phyloP scores from a whole-genome alignment of 2,797 vertebrate genomes.

The Craterocephalus amniculus region DNA sequence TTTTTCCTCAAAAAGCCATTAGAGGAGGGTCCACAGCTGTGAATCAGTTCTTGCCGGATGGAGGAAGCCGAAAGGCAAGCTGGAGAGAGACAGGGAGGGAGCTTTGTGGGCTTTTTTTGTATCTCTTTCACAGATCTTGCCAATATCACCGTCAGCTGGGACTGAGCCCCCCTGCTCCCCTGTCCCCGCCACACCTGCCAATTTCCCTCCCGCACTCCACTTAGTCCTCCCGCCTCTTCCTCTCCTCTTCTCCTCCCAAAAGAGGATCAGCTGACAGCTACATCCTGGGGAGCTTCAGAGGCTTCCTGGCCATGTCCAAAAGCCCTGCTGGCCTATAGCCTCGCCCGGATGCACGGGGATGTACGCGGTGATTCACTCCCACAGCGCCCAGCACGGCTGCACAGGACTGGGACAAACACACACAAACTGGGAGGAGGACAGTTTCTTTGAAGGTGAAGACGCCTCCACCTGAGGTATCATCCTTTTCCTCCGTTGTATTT shows the following conservation, averaged over 20 bases:
- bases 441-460: not conserved
- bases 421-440: slow-evolving; percentile 19
- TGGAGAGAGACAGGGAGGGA: not conserved
- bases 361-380: slow-evolving; percentile 44
- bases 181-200: slow-evolving; percentile 65
- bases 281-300: slow-evolving; percentile 80
- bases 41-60: slow-evolving; percentile 51
- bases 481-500: not conserved
- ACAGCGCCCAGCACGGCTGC: slow-evolving; percentile 21
- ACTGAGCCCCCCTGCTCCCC: slow-evolving; percentile 36
- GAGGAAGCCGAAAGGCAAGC: slow-evolving; percentile 25
- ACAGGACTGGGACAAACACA: slow-evolving; percentile 37
- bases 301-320: slow-evolving; percentile 75
- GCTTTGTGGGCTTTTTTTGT: slow-evolving; percentile 37
- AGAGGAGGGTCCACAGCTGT: slow-evolving; percentile 56
- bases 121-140: slow-evolving; percentile 73
- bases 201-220: slow-evolving; percentile 40
- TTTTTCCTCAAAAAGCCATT: slow-evolving; percentile 43
- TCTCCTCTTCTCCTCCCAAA: slow-evolving; percentile 41
- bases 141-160: slow-evolving; percentile 68
- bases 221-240: slow-evolving; percentile 45
- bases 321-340: slow-evolving; percentile 69
- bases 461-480: not conserved
- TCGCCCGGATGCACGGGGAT: slow-evolving; percentile 60
- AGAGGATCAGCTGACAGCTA: slow-evolving; percentile 82